Evolutionary conservation across 2,797 vertebrate genomes (phyloP), one percentile per base, ranked within the genome.

Genomic region (Propithecus deckenii): DNA sequence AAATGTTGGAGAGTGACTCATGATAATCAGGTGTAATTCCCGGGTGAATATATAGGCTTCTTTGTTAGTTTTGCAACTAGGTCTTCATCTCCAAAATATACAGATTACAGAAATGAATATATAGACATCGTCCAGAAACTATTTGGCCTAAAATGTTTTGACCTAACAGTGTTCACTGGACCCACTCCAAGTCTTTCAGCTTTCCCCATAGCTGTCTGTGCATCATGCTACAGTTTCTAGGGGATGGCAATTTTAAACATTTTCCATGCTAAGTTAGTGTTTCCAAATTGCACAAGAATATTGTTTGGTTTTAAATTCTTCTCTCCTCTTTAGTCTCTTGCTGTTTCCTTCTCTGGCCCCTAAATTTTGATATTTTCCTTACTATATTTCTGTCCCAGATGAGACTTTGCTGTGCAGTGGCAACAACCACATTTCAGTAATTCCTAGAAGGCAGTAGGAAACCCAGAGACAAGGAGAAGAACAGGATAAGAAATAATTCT

Each of bases 261-360:
- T 93, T 48, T 92, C 35, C 50, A 86, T 38, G 28, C 32, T 71
- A 35, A 63, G 18, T 14, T 86, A 65, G 38, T 86, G 13, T 76
- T 89, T 89, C 20, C 20, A 78, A 79, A 83, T 79, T 94, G 43
- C 13, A 71, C 9, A 78, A 61, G 67, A 93, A 38, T 52, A 79
- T 63, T n/a, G 5, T 94, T 96, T 96, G 35, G 3, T 72, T 94
- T 50, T 32, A n/a, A 93, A 41, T 81, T 80, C 4, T 92, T 94
- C 52, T 76, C 52, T 76, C 11, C 15, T 91, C 28, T 59, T 86
- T 32, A 38, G 28, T 65, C 43, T 57, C 3, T 88, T 0, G 22
- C 23, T 50, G 0, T 57, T 63, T 92, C 20, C 28, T 88, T 79
- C 38, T 52, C 89, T 52, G 15, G 65, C 1, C 13, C 65, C 57